Evolutionary conservation across 2,888 invertebrate species (phyloP), one percentile per base, ranked within the genome.

Genomic region (Balanococcus diminutus): DNA sequence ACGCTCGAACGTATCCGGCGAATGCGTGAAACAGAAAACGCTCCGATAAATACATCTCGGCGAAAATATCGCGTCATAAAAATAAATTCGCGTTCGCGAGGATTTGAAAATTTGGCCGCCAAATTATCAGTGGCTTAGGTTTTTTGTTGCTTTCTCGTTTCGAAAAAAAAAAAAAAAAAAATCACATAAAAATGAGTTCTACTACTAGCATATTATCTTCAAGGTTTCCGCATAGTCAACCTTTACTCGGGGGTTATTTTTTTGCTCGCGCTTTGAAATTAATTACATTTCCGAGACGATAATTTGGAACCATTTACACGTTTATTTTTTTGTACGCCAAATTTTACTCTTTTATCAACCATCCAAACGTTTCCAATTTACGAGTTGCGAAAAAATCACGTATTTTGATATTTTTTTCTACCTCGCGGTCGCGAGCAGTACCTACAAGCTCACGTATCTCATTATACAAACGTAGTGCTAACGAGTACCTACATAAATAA

Each of bases 21-120:
- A 61, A 61, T 61, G 25, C 25, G 61, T 11, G 61, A 61, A 61
- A 61, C 25, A 61, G 61, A 61, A 61, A 61, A 61, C 61, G 61
- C 61, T 61, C 14, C 61, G 61, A 61, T 61, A 61, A 61, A 61
- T 61, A 61, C 61, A 25, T 61, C 61, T 61, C 25, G 25, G 61
- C 61, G 25, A 22, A 61, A 25, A 61, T 25, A 61, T 61, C 61
- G 61, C 61, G 61, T 14, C 61, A 25, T 61, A 61, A 61, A 61
- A 61, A 61, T 61, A 61, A 61, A 61, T 61, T 25, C 9, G 22
- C 61, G 61, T 61, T 61, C 25, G 61, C 61, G 61, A 61, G 25
- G 25, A 61, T 61, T 61, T 61, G 8, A 61, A 25, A 61, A 25
- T 61, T 25, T 5, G 22, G 25, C 61, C 22, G 25, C n/a, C 46